phyloP scores from a whole-genome alignment of 2,113 vertebrate species.

The Lophochroa leadbeateri region DNA sequence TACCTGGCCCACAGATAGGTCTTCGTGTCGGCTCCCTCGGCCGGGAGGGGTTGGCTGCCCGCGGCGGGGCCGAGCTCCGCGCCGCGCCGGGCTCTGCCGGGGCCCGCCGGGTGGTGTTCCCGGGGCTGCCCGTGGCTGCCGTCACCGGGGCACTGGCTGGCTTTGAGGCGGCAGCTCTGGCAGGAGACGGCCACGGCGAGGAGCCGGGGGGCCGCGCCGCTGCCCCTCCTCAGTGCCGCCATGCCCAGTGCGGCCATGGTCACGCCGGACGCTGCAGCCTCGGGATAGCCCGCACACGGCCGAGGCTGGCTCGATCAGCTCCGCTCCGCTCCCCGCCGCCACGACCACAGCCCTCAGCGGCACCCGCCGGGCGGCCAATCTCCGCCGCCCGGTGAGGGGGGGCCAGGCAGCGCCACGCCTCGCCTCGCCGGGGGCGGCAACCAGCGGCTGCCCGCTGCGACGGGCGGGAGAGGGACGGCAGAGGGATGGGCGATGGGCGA shows the following conservation, averaged over 20 bases:
- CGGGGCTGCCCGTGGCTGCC: not conserved
- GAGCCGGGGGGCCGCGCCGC: not conserved
- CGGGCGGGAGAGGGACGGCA: not conserved
- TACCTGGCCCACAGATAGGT: constrained; percentile 78
- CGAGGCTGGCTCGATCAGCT: not conserved
- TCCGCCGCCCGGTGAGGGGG: not conserved
- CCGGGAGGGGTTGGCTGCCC: not conserved
- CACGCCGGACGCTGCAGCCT: not conserved
- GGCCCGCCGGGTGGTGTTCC: not conserved
- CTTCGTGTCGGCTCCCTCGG: constrained; percentile 68
- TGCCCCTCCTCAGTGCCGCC: not conserved
- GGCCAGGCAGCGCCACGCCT: not conserved
- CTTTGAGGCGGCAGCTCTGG: constrained; percentile 17
- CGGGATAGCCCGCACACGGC: not conserved
- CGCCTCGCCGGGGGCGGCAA: not conserved
- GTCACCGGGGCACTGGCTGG: not conserved
- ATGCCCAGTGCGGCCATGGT: constrained; percentile 8
- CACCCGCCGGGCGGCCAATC: not conserved
- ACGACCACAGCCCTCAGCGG: not conserved
- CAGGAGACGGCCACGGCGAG: constrained; percentile 30
- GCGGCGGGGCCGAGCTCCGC: not conserved
- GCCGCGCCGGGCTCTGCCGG: constrained; percentile 24
- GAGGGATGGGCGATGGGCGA: too few relatives aligned
- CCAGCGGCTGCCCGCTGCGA: too few relatives aligned
- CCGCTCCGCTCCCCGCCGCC: not conserved